phyloP scores from a whole-genome alignment of 2,888 invertebrate species.

The Tetragnatha montana region DNA sequence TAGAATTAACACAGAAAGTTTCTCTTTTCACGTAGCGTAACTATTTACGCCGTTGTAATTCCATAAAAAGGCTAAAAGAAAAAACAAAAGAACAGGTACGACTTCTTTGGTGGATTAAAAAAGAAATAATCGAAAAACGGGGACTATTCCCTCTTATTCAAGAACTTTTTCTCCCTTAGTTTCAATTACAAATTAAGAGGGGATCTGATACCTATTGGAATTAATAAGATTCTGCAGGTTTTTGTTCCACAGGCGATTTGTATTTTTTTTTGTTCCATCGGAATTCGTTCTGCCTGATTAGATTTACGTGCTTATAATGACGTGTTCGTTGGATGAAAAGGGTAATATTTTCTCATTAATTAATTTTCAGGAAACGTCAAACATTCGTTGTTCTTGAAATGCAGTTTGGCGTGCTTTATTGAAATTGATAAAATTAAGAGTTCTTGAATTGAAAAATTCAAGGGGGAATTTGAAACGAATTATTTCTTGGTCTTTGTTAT shows the following conservation, averaged over 20 bases:
- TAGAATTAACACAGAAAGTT: slow-evolving; percentile 58
- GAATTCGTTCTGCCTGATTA: neutral
- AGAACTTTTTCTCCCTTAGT: slow-evolving; percentile 15
- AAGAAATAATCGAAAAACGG: neutral
- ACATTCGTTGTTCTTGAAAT: neutral
- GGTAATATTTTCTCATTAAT: slow-evolving; percentile 8
- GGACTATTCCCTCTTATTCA: slow-evolving; percentile 7
- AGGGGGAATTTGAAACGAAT: too few relatives aligned
- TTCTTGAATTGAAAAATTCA: too few relatives aligned
- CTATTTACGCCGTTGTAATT: slow-evolving; percentile 36
- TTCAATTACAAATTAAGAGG: slow-evolving; percentile 69
- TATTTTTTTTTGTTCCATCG: neutral
- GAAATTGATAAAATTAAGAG: too few relatives aligned
- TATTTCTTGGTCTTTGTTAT: too few relatives aligned
- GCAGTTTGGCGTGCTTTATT: too few relatives aligned
- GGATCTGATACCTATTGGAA: slow-evolving; percentile 48
- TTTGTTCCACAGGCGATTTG: slow-evolving; percentile 5
- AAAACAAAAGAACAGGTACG: slow-evolving; percentile 22
- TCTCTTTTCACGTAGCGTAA: slow-evolving; percentile 26
- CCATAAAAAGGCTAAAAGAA: slow-evolving; percentile 2
- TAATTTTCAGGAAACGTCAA: neutral
- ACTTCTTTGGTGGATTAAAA: slow-evolving; percentile 12
- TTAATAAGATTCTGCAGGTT: slow-evolving; percentile 47
- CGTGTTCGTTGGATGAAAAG: neutral
- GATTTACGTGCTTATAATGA: slow-evolving; percentile 4